Conservation (phyloP, 2,113 vertebrate species). For the Desmodus rotundus region DNA sequence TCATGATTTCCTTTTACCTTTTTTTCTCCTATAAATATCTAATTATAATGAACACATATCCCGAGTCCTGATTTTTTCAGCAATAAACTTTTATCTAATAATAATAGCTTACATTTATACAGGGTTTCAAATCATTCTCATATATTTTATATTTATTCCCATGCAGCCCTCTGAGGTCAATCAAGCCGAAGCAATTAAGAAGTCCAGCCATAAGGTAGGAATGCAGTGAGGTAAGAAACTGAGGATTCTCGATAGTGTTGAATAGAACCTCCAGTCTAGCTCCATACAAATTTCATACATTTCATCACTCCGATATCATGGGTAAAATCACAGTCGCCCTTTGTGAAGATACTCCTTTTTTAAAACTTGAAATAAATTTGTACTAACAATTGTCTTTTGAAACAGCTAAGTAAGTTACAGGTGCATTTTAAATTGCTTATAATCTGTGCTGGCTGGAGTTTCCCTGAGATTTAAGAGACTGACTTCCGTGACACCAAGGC, state of each 20-base stretch:
- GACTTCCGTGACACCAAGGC: background rate
- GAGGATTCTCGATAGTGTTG: background rate
- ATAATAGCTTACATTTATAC: background rate
- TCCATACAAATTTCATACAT: background rate
- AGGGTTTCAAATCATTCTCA: background rate
- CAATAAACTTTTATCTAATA: background rate
- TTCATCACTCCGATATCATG: background rate
- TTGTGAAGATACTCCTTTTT: background rate
- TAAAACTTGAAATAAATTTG: background rate
- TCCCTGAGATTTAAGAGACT: background rate
- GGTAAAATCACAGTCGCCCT: background rate
- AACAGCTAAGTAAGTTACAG: background rate
- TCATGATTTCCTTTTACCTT: background rate
- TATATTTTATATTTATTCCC: background rate
- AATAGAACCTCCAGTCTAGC: background rate
- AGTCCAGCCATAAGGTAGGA: background rate
- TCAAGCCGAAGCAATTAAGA: background rate
- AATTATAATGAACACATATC: background rate
- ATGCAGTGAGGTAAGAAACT: background rate
- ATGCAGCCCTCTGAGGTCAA: background rate
- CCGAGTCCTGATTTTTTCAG: background rate
- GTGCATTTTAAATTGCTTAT: background rate
- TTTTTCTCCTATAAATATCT: background rate
- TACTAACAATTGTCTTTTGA: background rate
- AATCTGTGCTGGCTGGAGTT: background rate